phyloP scores from a whole-genome alignment of 2,113 vertebrate species.

The Pavo muticus region DNA sequence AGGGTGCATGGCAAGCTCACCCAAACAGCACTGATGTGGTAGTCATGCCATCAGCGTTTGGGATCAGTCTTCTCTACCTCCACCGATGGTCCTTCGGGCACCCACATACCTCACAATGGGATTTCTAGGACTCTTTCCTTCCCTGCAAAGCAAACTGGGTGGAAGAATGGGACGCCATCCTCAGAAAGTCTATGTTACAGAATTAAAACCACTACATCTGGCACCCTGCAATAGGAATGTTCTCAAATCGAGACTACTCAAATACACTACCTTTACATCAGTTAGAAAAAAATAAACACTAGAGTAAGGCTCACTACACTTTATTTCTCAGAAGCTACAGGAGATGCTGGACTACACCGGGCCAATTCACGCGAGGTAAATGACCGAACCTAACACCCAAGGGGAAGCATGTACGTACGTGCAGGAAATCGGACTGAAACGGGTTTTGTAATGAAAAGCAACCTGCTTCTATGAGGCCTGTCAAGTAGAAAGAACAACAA shows the following conservation, averaged over 20 bases:
- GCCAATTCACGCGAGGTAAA: not conserved
- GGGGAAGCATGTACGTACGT: not conserved
- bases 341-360: not conserved
- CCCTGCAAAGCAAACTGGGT: not conserved
- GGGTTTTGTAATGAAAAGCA: not conserved
- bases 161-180: not conserved
- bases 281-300: not conserved
- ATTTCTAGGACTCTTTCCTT: not conserved
- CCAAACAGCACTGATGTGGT: not conserved
- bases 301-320: not conserved
- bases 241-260: not conserved
- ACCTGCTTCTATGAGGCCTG: not conserved
- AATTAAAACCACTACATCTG: not conserved
- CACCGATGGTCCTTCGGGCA: not conserved
- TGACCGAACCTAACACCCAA: not conserved
- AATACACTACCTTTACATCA: not conserved
- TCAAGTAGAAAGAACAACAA: not conserved
- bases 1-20: not conserved
- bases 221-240: not conserved
- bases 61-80: not conserved
- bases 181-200: not conserved
- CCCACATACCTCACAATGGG: rapidly evolving
- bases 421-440: not conserved
- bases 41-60: not conserved
- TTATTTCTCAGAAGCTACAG: not conserved